These are phyloP conservation scores for Thalassophryne amazonica DNA, from an alignment of 2,797 vertebrate species.

Conservation along the genomic window DNA sequence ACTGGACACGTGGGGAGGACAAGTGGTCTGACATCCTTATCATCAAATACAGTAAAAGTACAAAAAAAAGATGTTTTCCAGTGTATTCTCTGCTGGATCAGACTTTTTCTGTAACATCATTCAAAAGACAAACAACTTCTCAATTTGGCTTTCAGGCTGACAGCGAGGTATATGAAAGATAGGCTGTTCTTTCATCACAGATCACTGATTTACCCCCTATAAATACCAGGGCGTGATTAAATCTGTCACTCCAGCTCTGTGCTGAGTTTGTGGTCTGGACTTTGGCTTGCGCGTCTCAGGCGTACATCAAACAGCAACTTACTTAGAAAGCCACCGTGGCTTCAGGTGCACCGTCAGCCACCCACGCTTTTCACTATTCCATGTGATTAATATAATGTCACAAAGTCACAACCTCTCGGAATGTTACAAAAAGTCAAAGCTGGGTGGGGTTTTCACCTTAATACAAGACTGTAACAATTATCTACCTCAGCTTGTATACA, in stretches of 20 bases:
- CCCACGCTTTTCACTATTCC: conserved; percentile 28
- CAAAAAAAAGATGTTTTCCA: conserved; percentile 21
- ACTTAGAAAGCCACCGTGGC: conserved; percentile 3
- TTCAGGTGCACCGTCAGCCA: conserved; percentile 41
- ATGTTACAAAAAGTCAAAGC: conserved; percentile 44
- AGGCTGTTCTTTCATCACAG: conserved; percentile 27
- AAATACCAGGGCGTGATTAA: conserved; percentile 53
- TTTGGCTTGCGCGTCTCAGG: background rate
- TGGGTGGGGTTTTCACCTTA: conserved; percentile 63
- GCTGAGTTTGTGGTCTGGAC: conserved; percentile 13
- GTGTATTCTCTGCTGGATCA: conserved; percentile 7
- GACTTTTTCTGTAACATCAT: background rate
- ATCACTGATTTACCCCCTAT: conserved; percentile 29
- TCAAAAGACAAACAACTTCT: conserved; percentile 15
- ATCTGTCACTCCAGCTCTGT: conserved; percentile 45
- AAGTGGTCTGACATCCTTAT: conserved; percentile 46
- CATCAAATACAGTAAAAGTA: conserved; percentile 28
- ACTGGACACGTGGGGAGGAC: conserved; percentile 52
- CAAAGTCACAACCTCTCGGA: conserved; percentile 37
- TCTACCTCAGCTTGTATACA: conserved; percentile 65
- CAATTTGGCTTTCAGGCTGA: conserved; percentile 15
- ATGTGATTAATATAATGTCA: conserved; percentile 44
- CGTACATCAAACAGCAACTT: conserved; percentile 25
- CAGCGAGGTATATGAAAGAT: conserved; percentile 32
- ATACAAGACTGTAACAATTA: conserved; percentile 71